These are phyloP conservation scores for Anguilla obscura DNA, from an alignment of 2,797 vertebrate species.

Conservation along the genomic window DNA sequence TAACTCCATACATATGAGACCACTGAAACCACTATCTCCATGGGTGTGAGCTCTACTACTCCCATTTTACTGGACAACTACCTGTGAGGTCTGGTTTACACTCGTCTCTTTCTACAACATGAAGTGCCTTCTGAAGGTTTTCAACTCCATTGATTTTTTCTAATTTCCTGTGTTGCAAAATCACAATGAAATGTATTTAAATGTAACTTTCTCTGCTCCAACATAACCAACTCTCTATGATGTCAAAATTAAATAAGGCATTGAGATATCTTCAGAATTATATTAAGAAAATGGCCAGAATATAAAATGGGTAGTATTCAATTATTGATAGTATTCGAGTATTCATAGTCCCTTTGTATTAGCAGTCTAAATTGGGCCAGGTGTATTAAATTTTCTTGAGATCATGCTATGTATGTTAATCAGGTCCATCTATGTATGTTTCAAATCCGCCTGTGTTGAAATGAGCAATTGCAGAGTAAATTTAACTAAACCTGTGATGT, in stretches of 20 bases:
- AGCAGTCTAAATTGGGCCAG: neutral
- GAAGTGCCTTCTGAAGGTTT: neutral
- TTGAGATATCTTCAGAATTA: neutral
- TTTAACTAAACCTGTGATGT: too few relatives aligned
- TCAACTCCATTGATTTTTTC: neutral
- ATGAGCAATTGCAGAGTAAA: too few relatives aligned
- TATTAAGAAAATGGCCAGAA: neutral
- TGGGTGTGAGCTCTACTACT: neutral
- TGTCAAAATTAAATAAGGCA: neutral
- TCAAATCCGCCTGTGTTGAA: too few relatives aligned
- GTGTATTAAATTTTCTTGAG: neutral
- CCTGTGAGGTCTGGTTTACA: neutral
- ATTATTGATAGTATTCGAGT: neutral
- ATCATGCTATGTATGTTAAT: too few relatives aligned
- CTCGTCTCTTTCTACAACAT: neutral
- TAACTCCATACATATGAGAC: too few relatives aligned
- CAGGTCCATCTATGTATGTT: too few relatives aligned
- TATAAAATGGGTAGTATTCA: neutral
- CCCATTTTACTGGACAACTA: neutral
- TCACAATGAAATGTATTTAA: neutral
- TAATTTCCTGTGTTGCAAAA: neutral
- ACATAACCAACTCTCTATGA: neutral
- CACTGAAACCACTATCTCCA: neutral
- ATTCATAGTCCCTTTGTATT: neutral
- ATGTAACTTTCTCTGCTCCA: neutral